Evolutionary conservation across 2,888 invertebrate genomes (phyloP), one percentile per base, ranked within the genome.

Genomic region (Chalcis sispes): DNA sequence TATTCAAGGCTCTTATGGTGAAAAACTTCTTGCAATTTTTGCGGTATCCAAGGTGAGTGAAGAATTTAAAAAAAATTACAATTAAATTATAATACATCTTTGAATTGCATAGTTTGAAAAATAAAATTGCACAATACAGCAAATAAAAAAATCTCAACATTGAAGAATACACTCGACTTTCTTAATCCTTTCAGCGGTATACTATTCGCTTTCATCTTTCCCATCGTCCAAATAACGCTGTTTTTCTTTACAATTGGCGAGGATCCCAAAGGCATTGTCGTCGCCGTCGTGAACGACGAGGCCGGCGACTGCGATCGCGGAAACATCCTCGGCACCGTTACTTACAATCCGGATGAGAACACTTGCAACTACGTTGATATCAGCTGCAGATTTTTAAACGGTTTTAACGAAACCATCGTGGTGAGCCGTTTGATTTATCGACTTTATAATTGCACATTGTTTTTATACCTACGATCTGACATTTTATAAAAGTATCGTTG

Each of bases 281-380:
- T 98, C 46, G 96, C 94, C 0, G 91, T 97, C 0, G 93, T 96
- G 25, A 96, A 96, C 83, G 91, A 94, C 0, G 97, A 98, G 88
- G 91, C 80, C 82, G 90, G 90, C 0, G 81, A 89, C 15, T 90
- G 89, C 58, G 87, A 90, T 75, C 85, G 84, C 25, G 89, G 90
- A 59, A 80, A 80, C 0, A 86, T 89, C 52, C 79, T 87, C 13
- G 87, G 89, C 50, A 89, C 90, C 0, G 89, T 91, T 25, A 85
- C 87, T n/a, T 88, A 86, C 67, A 79, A 87, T 64, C 78, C 80
- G 8, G 83, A 82, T 0, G 84, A 85, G 15, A 84, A 87, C 20
- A 88, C 84, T 4, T 93, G 93, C 81, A 87, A 90, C 69, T 92
- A 91, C 78, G 79, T 89, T 18, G 91, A 91, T 81, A 85, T 93